Evolutionary conservation across 2,888 invertebrate species (phyloP).

Genomic region (Lissocephala sabroskyi): DNA sequence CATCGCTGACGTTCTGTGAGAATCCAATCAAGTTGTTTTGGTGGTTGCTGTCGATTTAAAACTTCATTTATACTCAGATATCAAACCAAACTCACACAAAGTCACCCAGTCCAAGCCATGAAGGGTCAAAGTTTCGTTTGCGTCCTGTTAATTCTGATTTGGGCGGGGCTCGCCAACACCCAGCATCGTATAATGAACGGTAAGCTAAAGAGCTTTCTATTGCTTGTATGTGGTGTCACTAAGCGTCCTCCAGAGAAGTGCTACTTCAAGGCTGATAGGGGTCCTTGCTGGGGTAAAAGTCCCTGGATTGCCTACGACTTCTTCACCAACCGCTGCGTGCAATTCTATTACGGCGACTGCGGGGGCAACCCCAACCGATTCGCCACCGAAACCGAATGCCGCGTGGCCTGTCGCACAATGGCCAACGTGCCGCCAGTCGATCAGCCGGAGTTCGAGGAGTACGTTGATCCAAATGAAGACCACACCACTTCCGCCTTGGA

Average conservation of each 20-base stretch:
- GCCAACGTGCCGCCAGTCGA: no score
- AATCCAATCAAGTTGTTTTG: conserved; percentile 33
- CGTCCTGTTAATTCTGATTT: no score
- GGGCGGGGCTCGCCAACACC: no score
- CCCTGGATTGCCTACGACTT: conserved; percentile 20
- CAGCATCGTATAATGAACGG: no score
- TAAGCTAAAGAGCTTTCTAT: conserved; percentile 18
- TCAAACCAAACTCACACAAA: no score
- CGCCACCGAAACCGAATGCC: conserved; percentile 3
- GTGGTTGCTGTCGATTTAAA: not conserved
- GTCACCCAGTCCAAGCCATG: no score
- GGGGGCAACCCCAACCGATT: conserved; percentile 44
- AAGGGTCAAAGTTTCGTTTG: no score
- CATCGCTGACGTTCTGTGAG: conserved; percentile 49
- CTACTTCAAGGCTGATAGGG: conserved; percentile 14
- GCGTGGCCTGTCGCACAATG: conserved; percentile 17
- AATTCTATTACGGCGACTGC: conserved; percentile 31
- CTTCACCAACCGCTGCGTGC: conserved; percentile 9
- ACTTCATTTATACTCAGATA: no score
- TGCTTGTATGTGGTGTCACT: not conserved
- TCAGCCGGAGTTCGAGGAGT: no score
- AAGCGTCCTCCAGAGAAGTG: conserved; percentile 24
- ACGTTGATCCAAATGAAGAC: no score
- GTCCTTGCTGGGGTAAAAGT: conserved; percentile 10
- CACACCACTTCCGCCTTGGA: no score